Percentiles rank a stretch among this genome's conserved stretches.
Evolutionary conservation across 2,797 vertebrate genomes (phyloP).

Genomic region (Anniella stebbinsi): DNA sequence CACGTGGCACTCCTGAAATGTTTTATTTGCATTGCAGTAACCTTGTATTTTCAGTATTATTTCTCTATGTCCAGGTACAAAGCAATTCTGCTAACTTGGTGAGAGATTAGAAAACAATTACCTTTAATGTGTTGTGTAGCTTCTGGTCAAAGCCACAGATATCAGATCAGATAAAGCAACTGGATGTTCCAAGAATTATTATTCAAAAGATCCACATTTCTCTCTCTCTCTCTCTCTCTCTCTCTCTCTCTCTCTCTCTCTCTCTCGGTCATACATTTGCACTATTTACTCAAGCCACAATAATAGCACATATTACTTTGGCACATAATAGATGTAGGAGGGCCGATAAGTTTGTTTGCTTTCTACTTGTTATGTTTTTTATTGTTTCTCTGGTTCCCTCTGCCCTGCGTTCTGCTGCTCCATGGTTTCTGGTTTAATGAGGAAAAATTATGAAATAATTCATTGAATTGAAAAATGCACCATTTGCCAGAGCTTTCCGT

Average conservation of each 20-base stretch:
- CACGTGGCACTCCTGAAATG: not conserved
- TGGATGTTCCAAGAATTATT: not conserved
- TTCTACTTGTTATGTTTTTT: not conserved
- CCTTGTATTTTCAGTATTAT: not conserved
- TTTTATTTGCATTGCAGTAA: conserved; percentile 51
- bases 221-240: too few relatives aligned
- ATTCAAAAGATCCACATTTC: not conserved
- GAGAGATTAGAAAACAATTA: conserved; percentile 8
- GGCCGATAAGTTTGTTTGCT: not conserved
- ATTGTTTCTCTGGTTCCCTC: not conserved
- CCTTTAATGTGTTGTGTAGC: not conserved
- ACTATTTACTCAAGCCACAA: not conserved
- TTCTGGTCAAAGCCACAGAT: conserved; percentile 18
- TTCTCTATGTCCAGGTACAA: conserved; percentile 1
- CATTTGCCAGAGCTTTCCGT: not conserved
- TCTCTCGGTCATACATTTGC: conserved; percentile 4
- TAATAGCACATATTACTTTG: not conserved
- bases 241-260: too few relatives aligned
- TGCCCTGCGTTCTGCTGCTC: not conserved
- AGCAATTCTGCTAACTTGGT: not conserved
- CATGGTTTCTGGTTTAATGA: not conserved
- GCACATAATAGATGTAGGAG: not conserved
- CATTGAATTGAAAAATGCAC: not conserved
- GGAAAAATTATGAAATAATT: not conserved
- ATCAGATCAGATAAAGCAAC: not conserved